Conservation (phyloP, 1,140 invertebrate species). For the Scaptomyza graminum region DNA sequence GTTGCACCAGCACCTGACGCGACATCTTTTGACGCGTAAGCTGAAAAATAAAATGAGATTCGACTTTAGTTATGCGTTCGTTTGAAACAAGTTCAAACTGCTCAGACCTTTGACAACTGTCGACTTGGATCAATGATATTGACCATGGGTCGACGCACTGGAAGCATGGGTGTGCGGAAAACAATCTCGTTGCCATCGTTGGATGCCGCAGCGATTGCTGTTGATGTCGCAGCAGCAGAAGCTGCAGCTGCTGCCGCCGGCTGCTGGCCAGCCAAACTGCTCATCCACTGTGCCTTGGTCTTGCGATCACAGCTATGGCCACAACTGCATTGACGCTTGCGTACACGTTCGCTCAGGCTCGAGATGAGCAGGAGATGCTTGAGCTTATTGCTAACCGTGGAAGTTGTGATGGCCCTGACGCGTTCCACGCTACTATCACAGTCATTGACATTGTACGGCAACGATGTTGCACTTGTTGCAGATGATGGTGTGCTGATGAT, state of each 20-base stretch:
- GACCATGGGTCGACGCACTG: slow-evolving; percentile 63
- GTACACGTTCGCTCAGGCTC: slow-evolving; percentile 78
- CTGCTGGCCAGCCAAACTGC: slow-evolving; percentile 24
- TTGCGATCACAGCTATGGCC: slow-evolving; percentile 79
- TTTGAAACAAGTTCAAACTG: too few relatives aligned
- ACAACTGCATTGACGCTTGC: slow-evolving; percentile 74
- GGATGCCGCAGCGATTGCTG: neutral
- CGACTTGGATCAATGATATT: slow-evolving; percentile 71
- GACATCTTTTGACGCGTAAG: slow-evolving; percentile 71
- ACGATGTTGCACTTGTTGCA: slow-evolving; percentile 18
- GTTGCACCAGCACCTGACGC: slow-evolving; percentile 73
- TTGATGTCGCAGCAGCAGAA: neutral
- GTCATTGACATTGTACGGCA: slow-evolving; percentile 77
- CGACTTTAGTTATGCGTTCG: too few relatives aligned
- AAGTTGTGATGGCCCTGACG: slow-evolving; percentile 66
- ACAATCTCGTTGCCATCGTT: slow-evolving; percentile 26
- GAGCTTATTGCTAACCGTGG: slow-evolving; percentile 75
- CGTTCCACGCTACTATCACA: slow-evolving; percentile 78
- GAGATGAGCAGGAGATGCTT: slow-evolving; percentile 81
- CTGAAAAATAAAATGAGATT: slow-evolving; percentile 23
- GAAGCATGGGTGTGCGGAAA: slow-evolving; percentile 78
- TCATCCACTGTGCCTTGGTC: slow-evolving; percentile 61
- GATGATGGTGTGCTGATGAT: neutral
- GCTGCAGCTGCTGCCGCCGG: neutral
- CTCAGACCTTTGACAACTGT: slow-evolving; percentile 57